Conservation (phyloP, 2,888 invertebrate species). For the Synergus japonicus region DNA sequence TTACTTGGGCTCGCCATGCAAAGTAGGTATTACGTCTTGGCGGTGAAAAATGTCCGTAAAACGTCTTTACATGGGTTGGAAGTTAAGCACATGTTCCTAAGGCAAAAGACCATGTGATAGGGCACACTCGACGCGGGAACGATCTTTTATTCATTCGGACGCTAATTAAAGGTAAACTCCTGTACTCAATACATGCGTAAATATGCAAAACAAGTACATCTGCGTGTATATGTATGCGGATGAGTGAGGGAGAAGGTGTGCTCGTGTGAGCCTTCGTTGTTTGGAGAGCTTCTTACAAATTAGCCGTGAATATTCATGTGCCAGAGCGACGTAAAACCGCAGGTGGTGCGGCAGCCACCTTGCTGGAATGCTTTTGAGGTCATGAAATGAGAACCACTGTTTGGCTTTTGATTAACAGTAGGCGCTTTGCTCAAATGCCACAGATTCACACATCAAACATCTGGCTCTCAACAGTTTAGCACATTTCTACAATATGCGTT, state of each 20-base stretch:
- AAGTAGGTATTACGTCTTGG: not conserved
- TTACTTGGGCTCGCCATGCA: not conserved
- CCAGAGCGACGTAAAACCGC: constrained; percentile 56
- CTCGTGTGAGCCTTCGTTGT: constrained; percentile 64
- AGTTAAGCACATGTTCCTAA: constrained; percentile 18
- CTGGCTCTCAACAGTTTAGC: not conserved
- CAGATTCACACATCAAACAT: not conserved
- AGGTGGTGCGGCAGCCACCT: constrained; percentile 52
- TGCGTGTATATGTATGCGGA: constrained; percentile 25
- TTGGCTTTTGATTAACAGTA: not conserved
- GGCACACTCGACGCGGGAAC: constrained; percentile 31
- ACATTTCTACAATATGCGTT: not conserved
- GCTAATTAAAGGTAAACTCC: constrained; percentile 75
- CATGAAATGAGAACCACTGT: constrained; percentile 1
- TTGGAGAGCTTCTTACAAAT: constrained; percentile 75
- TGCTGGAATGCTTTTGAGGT: not conserved
- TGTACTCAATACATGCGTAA: constrained; percentile 55
- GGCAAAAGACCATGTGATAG: constrained; percentile 8
- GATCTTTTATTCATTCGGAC: constrained; percentile 72
- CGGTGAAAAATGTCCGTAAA: constrained; percentile 20
- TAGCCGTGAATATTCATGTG: constrained; percentile 75
- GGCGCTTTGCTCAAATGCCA: not conserved
- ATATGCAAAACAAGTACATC: not conserved
- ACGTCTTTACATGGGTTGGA: not conserved
- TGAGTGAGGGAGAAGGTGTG: constrained; percentile 18